Evolutionary conservation across 1,140 invertebrate species (phyloP).

Genomic region (Macrocentrus cingulum): DNA sequence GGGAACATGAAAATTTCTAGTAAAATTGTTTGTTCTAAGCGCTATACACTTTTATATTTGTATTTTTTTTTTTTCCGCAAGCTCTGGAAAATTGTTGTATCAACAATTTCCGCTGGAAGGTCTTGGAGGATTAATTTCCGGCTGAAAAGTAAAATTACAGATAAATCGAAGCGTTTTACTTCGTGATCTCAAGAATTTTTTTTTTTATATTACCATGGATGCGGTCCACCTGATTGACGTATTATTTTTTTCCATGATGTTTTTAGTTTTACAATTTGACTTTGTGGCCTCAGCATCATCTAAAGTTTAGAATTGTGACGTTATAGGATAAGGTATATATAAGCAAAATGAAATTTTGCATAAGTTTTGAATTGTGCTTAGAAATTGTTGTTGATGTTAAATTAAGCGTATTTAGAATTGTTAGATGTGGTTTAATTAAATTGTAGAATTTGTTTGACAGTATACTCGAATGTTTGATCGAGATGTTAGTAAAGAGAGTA

Average conservation of each 20-base stretch:
- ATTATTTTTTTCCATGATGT: constrained; percentile 48
- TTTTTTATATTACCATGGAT: constrained; percentile 64
- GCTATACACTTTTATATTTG: no score
- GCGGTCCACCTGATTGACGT: constrained; percentile 61
- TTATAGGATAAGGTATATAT: background rate
- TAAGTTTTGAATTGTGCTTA: no score
- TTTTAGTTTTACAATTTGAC: constrained; percentile 52
- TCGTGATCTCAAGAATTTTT: constrained; percentile 22
- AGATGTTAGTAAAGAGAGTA: no score
- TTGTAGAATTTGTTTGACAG: no score
- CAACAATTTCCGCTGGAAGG: background rate
- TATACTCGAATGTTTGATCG: no score
- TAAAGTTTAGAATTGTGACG: constrained; percentile 36
- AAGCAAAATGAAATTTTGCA: no score
- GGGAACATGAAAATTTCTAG: background rate
- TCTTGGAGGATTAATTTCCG: constrained; percentile 9
- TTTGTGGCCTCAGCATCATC: constrained; percentile 55
- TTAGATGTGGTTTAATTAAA: no score
- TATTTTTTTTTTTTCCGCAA: constrained; percentile 1
- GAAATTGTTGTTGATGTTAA: no score
- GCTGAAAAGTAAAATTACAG: background rate
- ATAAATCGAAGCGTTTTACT: background rate
- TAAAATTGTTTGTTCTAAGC: no score
- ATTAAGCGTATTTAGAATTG: no score
- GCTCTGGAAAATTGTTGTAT: background rate